These are phyloP conservation scores for Tachina grossa DNA, from an alignment of 2,888 invertebrate species.

Conservation along the genomic window DNA sequence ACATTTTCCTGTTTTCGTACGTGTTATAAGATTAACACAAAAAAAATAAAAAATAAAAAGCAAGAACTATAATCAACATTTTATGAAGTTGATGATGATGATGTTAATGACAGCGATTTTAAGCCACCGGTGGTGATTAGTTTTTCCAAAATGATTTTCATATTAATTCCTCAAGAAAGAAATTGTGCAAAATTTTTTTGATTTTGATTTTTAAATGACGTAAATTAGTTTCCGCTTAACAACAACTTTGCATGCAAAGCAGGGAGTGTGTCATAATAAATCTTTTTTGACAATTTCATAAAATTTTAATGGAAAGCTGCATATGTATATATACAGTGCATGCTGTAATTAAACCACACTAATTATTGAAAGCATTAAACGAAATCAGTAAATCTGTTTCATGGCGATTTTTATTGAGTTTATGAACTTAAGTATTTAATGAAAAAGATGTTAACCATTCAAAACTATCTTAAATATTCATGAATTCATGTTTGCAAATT, in stretches of 20 bases:
- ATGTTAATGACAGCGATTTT: conserved; percentile 6
- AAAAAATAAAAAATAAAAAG: no score
- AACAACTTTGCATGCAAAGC: not conserved
- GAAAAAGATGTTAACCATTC: no score
- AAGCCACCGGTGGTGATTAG: not conserved
- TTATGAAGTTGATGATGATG: not conserved
- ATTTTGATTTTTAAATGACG: conserved; percentile 34
- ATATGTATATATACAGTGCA: not conserved
- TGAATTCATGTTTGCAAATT: no score
- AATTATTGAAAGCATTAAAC: not conserved
- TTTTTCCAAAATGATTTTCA: conserved; percentile 8
- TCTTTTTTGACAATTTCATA: not conserved
- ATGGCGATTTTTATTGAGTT: no score
- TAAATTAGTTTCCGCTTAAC: conserved; percentile 31
- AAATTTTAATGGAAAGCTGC: not conserved
- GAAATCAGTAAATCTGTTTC: not conserved
- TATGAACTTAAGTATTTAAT: not conserved
- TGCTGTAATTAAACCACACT: not conserved
- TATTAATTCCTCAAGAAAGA: not conserved
- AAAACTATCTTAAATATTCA: no score
- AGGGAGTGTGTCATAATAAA: conserved; percentile 3
- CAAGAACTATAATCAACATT: no score
- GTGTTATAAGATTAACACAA: not conserved
- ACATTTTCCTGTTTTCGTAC: not conserved
- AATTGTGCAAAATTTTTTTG: conserved; percentile 4